These are phyloP conservation scores for Andrena cerasifolii DNA, from an alignment of 1,140 invertebrate genomes.

Conservation along the genomic window DNA sequence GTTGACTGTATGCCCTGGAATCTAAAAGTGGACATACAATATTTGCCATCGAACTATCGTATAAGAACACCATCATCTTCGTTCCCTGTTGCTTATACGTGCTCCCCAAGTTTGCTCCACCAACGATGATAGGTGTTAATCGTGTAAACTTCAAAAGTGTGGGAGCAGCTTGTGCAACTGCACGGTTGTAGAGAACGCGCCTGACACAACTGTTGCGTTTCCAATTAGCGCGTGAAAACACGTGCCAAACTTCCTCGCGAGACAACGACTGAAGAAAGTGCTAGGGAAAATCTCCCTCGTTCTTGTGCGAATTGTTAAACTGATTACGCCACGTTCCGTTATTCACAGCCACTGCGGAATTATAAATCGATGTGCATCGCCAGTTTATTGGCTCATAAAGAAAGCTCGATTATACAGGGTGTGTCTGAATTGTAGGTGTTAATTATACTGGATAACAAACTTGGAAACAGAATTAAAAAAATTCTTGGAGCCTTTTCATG, in stretches of 20 bases:
- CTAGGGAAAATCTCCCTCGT: not conserved
- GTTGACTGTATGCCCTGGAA: too few relatives aligned
- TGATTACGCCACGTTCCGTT: not conserved
- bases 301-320: not conserved
- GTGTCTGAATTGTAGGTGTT: too few relatives aligned
- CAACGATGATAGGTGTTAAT: not conserved
- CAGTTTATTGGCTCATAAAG: not conserved
- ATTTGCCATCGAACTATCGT: too few relatives aligned
- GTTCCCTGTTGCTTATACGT: too few relatives aligned
- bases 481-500: too few relatives aligned
- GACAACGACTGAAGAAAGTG: slow-evolving; percentile 4
- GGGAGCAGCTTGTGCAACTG: not conserved
- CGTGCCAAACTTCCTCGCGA: not conserved
- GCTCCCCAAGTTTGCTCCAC: too few relatives aligned
- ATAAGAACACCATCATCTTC: too few relatives aligned
- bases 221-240: slow-evolving; percentile 28
- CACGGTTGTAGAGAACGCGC: not conserved
- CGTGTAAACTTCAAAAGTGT: slow-evolving; percentile 7
- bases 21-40: too few relatives aligned
- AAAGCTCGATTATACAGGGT: too few relatives aligned
- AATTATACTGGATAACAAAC: too few relatives aligned
- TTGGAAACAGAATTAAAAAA: too few relatives aligned
- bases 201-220: not conserved
- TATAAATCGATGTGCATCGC: not conserved
- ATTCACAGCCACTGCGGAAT: not conserved